Conservation (phyloP, 2,113 vertebrate species). For the Notarius quadriscutis region DNA sequence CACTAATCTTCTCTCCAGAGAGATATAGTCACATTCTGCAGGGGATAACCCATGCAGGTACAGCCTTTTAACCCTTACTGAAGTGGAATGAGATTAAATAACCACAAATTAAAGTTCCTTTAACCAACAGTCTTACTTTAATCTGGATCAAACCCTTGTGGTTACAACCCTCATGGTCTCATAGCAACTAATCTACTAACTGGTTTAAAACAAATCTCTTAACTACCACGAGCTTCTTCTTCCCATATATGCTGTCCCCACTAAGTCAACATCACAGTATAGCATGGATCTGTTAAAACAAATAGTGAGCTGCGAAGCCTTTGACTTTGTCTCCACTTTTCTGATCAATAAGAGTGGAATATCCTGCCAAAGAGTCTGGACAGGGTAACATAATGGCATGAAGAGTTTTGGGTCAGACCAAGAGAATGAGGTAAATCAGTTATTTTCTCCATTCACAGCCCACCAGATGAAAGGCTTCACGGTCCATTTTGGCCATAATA, state of each 20-base stretch:
- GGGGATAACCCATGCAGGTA: conserved; percentile 32
- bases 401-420: not conserved
- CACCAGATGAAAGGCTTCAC: not conserved
- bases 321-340: not conserved
- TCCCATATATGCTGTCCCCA: not conserved
- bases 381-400: not conserved
- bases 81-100: conserved; percentile 2
- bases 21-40: conserved; percentile 13
- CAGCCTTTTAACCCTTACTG: conserved; percentile 38
- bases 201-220: not conserved
- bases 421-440: not conserved
- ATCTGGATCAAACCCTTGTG: not conserved
- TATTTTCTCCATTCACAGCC: not conserved
- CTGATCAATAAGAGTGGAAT: not conserved
- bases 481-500: not conserved
- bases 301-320: conserved; percentile 1
- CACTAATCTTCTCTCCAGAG: conserved; percentile 3
- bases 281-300: conserved; percentile 21
- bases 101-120: not conserved
- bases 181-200: not conserved
- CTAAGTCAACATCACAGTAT: not conserved
- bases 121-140: not conserved
- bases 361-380: not conserved
- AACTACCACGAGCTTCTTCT: not conserved
- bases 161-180: not conserved